Evolutionary conservation across 2,113 vertebrate species (phyloP).

Genomic region (Trogon surrucura): DNA sequence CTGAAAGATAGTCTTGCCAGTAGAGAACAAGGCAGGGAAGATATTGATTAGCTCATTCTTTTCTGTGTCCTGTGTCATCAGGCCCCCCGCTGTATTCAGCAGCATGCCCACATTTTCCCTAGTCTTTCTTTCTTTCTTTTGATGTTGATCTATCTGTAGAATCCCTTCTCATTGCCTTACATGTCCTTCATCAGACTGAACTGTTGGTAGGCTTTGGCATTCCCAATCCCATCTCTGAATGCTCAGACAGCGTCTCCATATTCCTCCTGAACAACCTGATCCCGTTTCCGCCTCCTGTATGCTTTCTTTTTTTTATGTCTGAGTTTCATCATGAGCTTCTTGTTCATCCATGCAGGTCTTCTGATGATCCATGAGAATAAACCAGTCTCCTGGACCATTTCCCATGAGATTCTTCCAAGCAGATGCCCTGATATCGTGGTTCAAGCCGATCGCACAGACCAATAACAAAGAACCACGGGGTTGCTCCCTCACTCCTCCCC

Average conservation of each 20-base stretch:
- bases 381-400: neutral
- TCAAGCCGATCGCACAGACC: too few relatives aligned
- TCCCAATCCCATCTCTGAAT: neutral
- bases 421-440: neutral
- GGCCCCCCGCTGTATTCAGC: neutral
- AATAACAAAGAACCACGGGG: too few relatives aligned
- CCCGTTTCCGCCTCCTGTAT: neutral
- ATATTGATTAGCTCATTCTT: neutral
- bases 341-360: neutral
- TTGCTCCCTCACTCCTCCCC: too few relatives aligned
- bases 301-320: neutral
- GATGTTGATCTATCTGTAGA: neutral
- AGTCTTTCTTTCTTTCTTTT: neutral
- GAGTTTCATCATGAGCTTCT: neutral
- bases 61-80: neutral
- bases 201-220: neutral
- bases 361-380: neutral
- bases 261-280: neutral
- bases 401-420: neutral
- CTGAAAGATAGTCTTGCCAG: neutral
- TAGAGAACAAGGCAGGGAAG: neutral
- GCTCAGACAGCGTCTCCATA: neutral
- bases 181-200: neutral
- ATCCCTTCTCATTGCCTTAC: neutral
- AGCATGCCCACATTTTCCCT: neutral